phyloP scores from a whole-genome alignment of 2,113 vertebrate genomes.

The Bufo gargarizans region DNA sequence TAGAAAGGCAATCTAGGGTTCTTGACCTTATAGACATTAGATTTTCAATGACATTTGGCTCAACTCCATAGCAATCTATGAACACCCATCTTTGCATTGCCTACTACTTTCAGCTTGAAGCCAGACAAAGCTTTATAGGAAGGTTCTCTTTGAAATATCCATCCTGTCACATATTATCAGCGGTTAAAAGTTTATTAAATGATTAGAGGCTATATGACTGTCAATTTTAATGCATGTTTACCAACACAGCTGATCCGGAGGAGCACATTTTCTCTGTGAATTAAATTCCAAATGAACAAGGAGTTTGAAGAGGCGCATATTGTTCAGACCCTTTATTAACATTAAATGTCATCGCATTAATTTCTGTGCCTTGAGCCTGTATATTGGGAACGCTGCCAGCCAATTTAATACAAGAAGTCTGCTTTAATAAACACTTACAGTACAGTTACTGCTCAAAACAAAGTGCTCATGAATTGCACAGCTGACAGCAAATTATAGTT shows the following conservation, averaged over 20 bases:
- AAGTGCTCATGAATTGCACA: neutral
- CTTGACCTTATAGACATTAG: neutral
- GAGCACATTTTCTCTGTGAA: conserved; percentile 5
- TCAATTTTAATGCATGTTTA: conserved; percentile 40
- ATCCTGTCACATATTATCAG: conserved; percentile 36
- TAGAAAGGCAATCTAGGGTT: neutral
- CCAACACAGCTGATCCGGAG: neutral
- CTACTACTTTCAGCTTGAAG: neutral
- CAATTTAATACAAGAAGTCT: conserved; percentile 9
- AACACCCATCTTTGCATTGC: neutral
- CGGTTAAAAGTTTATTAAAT: conserved; percentile 52
- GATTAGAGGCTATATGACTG: conserved; percentile 46
- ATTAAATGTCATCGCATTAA: conserved; percentile 30
- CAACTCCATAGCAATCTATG: neutral
- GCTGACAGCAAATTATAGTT: conserved; percentile 55
- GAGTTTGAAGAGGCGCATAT: conserved; percentile 40
- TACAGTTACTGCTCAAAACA: conserved; percentile 52
- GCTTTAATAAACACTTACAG: neutral
- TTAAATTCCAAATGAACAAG: conserved; percentile 48
- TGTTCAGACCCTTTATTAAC: conserved; percentile 16
- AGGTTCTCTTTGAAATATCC: neutral
- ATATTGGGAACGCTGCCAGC: conserved; percentile 36
- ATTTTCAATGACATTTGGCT: neutral
- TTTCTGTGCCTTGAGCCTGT: neutral
- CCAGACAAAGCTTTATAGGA: neutral